Evolutionary conservation across 2,888 invertebrate genomes (phyloP), one percentile per base, ranked within the genome.

Genomic region (Ecliptopera silaceata): DNA sequence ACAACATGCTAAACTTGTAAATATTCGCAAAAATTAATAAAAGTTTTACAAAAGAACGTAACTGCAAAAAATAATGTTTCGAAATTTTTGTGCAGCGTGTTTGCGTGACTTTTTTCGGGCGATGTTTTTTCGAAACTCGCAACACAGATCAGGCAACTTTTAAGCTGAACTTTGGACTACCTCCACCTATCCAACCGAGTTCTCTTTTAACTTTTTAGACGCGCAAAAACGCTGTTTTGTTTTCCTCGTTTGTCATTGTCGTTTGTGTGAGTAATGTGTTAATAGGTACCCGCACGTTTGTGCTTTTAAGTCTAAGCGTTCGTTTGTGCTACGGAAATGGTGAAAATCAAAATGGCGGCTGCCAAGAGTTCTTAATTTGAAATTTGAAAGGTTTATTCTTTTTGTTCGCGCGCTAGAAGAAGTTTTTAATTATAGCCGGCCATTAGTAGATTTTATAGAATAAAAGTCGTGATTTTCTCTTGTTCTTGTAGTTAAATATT

Each of bases 231-330:
- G 65, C 61, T 68, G 71, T 75, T 76, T 76, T 74, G 69, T 77
- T 76, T 74, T 74, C 69, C 70, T 72, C 72, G 72, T 79, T 77
- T 74, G 72, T 74, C 74, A 74, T 71, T 72, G 75, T 77, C 77
- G 71, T 68, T 76, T 72, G 75, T 73, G 73, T 75, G 76, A 77
- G 77, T 77, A 75, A 77, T 77, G 77, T 75, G 74, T 71, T 79
- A 77, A 78, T 78, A 75, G 77, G 77, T 70, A 71, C 70, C 69
- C 68, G 71, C 70, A 70, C 72, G 72, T 72, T 69, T 69, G 68
- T 70, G 74, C 72, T 75, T 77, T 74, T 70, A 73, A 72, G 70
- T 73, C 66, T 65, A 73, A 75, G 67, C 75, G 71, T 74, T 76
- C 75, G 71, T 75, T 74, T 74, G 76, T 68, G 69, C 66, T 61